Evolutionary conservation across 2,888 invertebrate genomes (phyloP).

Genomic region (Macaria notata): DNA sequence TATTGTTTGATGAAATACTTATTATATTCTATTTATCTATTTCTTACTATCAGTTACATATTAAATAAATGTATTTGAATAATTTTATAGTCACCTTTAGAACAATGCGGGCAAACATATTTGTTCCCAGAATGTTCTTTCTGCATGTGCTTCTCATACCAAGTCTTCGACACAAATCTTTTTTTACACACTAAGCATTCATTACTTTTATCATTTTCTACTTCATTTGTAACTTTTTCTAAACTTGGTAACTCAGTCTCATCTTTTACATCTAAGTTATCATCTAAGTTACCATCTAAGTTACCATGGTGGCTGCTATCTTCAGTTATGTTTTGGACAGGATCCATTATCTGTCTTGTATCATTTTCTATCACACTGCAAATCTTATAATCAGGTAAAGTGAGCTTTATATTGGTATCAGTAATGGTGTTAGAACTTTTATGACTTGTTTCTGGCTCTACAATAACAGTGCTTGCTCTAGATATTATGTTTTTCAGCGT

Average conservation of each 20-base stretch:
- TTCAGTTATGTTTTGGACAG: conserved; percentile 23
- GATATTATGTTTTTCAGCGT: conserved; percentile 61
- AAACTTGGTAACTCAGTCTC: conserved; percentile 3
- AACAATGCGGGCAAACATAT: conserved; percentile 56
- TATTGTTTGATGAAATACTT: too few species aligned
- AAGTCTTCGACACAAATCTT: conserved; percentile 58
- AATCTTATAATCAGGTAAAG: conserved; percentile 58
- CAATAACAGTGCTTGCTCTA: conserved; percentile 54
- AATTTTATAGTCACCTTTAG: conserved; percentile 54
- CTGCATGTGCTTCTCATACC: conserved; percentile 65
- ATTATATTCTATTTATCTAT: too few species aligned
- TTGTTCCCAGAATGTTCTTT: conserved; percentile 59
- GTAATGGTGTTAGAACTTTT: conserved; percentile 24
- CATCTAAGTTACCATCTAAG: conserved; percentile 14
- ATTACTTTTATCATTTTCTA: conserved; percentile 37
- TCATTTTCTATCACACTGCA: conserved; percentile 45
- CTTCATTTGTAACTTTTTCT: conserved; percentile 12
- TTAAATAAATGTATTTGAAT: too few species aligned
- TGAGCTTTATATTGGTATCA: conserved; percentile 43
- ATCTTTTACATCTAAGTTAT: conserved; percentile 13
- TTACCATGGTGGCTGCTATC: conserved; percentile 5
- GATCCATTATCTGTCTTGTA: conserved; percentile 33
- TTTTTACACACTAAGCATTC: conserved; percentile 59
- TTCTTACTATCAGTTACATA: too few species aligned
- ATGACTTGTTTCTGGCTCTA: conserved; percentile 46